Evolutionary conservation across 2,888 invertebrate species (phyloP).

Genomic region (Glyphotaelius pellucidus): DNA sequence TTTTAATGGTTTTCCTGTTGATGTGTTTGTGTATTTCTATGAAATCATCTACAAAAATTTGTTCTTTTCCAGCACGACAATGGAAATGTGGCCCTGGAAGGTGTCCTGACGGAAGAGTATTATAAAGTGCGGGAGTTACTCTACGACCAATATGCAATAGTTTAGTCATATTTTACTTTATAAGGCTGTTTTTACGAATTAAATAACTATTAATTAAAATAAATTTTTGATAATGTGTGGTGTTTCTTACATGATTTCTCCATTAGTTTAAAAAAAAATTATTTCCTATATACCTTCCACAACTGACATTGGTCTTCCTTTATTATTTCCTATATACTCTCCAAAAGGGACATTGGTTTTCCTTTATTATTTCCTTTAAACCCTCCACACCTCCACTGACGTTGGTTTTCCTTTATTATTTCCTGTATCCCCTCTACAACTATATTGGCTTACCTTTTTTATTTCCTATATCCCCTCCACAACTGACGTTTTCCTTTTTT

Average conservation of each 20-base stretch:
- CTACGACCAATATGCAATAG: conserved; percentile 97
- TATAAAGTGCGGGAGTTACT: conserved; percentile 94
- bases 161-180: conserved; percentile 75
- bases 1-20: background rate
- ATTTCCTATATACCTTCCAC: background rate
- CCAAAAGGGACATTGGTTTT: too few relatives aligned
- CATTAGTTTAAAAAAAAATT: background rate
- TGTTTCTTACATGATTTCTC: background rate
- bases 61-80: conserved; percentile 86
- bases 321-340: background rate
- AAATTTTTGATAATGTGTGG: background rate
- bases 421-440: too few relatives aligned
- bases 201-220: background rate
- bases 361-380: too few relatives aligned
- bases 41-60: background rate
- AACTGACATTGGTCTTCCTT: background rate
- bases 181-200: conserved; percentile 11
- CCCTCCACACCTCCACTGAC: too few relatives aligned
- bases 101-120: conserved; percentile 95
- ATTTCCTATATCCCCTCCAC: too few relatives aligned
- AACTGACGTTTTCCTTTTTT: too few relatives aligned
- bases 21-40: background rate
- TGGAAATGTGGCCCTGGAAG: conserved; percentile 95
- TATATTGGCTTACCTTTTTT: too few relatives aligned
- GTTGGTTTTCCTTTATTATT: too few relatives aligned